Evolutionary conservation across 2,888 invertebrate species (phyloP).

Genomic region (Mythimna vitellina): DNA sequence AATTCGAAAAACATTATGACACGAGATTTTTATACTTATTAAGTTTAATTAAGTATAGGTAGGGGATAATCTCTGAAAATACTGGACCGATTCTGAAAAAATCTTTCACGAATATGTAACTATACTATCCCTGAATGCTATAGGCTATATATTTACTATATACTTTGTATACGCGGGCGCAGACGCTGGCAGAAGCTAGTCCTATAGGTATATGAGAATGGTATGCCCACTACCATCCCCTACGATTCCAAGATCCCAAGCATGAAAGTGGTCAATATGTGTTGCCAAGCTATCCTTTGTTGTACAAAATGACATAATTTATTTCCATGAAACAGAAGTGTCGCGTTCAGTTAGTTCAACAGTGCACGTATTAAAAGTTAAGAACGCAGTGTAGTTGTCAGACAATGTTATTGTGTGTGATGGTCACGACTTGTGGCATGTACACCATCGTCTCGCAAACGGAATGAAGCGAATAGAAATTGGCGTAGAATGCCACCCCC

Average conservation of each 20-base stretch:
- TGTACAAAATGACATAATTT: not conserved
- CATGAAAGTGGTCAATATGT: not conserved
- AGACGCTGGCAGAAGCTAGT: too few relatives aligned
- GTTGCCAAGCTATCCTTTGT: not conserved
- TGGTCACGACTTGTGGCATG: not conserved
- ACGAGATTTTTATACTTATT: too few relatives aligned
- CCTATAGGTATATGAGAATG: not conserved
- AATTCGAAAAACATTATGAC: too few relatives aligned
- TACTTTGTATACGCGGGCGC: too few relatives aligned
- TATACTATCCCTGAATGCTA: too few relatives aligned
- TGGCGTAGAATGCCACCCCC: slow-evolving; percentile 44
- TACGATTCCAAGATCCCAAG: not conserved
- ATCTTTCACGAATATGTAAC: too few relatives aligned
- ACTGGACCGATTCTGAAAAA: too few relatives aligned
- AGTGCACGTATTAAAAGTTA: not conserved
- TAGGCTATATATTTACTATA: too few relatives aligned
- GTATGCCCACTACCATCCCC: not conserved
- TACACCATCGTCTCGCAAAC: slow-evolving; percentile 36
- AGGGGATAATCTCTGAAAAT: too few relatives aligned
- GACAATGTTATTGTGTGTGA: slow-evolving; percentile 13
- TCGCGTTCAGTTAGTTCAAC: not conserved
- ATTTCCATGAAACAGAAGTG: not conserved
- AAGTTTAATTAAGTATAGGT: too few relatives aligned
- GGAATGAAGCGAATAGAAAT: slow-evolving; percentile 63
- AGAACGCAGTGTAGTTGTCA: not conserved